phyloP scores from a whole-genome alignment of 2,113 vertebrate species.

The Brachyistius frenatus region DNA sequence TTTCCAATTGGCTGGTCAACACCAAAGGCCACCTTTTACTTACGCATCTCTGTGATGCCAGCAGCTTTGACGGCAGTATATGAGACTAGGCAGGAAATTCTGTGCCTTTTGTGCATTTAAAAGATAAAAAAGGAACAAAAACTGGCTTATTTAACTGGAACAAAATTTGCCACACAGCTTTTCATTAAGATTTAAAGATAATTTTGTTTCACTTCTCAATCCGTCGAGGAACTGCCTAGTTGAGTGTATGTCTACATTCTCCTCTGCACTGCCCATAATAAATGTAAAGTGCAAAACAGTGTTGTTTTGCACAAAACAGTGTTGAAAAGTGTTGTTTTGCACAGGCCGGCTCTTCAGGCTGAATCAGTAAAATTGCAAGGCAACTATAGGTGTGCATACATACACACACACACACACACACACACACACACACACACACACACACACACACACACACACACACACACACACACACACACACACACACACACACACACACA shows the following conservation, averaged over 20 bases:
- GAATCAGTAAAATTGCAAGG: slow-evolving; percentile 40
- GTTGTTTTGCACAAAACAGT: slow-evolving; percentile 45
- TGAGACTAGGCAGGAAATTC: background rate
- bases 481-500: no score
- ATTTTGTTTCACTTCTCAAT: slow-evolving; percentile 8
- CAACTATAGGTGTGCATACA: slow-evolving; percentile 28
- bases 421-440: no score
- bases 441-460: no score
- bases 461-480: no score
- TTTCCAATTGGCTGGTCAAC: no score
- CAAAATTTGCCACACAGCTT: background rate
- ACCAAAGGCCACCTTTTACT: no score
- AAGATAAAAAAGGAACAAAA: slow-evolving; percentile 20
- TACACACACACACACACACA: background rate
- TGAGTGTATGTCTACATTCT: slow-evolving; percentile 13
- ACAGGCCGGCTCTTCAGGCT: slow-evolving; percentile 26
- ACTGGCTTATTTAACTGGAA: background rate
- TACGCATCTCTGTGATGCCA: no score
- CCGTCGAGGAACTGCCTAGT: background rate
- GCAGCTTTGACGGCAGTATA: no score
- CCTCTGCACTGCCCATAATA: slow-evolving; percentile 1
- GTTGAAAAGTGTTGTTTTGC: slow-evolving; percentile 47
- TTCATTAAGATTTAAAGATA: slow-evolving; percentile 9
- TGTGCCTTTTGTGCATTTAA: slow-evolving; percentile 2
- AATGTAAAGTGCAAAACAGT: slow-evolving; percentile 38